These are phyloP conservation scores for Acrocera orbiculus DNA, from an alignment of 2,888 invertebrate species.

Conservation along the genomic window DNA sequence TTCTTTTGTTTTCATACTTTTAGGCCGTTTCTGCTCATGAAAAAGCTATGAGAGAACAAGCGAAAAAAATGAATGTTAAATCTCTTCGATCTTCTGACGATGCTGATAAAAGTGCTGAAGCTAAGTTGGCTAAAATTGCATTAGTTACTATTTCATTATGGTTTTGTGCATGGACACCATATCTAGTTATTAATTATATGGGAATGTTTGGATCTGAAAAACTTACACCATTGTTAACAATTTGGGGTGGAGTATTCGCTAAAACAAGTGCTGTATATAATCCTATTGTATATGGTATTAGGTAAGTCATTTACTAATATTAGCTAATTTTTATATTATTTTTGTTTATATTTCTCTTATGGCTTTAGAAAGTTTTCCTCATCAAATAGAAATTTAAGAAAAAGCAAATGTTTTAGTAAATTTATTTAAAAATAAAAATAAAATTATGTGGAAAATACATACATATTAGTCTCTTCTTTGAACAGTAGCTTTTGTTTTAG, in stretches of 20 bases:
- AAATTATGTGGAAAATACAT: too few species aligned
- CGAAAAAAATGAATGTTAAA: slow-evolving; percentile 86
- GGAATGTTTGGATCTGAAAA: slow-evolving; percentile 59
- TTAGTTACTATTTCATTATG: slow-evolving; percentile 77
- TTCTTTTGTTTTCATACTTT: neutral
- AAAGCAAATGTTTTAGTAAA: too few species aligned
- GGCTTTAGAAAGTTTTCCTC: too few species aligned
- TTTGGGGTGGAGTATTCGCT: slow-evolving; percentile 82
- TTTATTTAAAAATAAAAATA: neutral
- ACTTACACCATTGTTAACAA: slow-evolving; percentile 63
- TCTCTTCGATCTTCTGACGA: slow-evolving; percentile 65
- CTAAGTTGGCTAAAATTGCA: slow-evolving; percentile 77
- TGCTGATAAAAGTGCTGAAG: slow-evolving; percentile 63
- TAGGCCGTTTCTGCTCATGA: slow-evolving; percentile 72
- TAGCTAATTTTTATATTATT: too few species aligned
- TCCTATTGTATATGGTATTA: slow-evolving; percentile 80
- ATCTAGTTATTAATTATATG: slow-evolving; percentile 62
- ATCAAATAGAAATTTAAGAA: too few species aligned
- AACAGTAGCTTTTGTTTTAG: too few species aligned
- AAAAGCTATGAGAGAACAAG: slow-evolving; percentile 73
- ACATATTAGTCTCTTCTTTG: too few species aligned
- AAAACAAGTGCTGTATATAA: slow-evolving; percentile 84
- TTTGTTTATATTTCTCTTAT: too few species aligned
- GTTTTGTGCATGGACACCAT: slow-evolving; percentile 89
- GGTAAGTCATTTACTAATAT: slow-evolving; percentile 33